These are phyloP conservation scores for Dasypogon diadema DNA, from an alignment of 2,888 invertebrate genomes.

Conservation along the genomic window DNA sequence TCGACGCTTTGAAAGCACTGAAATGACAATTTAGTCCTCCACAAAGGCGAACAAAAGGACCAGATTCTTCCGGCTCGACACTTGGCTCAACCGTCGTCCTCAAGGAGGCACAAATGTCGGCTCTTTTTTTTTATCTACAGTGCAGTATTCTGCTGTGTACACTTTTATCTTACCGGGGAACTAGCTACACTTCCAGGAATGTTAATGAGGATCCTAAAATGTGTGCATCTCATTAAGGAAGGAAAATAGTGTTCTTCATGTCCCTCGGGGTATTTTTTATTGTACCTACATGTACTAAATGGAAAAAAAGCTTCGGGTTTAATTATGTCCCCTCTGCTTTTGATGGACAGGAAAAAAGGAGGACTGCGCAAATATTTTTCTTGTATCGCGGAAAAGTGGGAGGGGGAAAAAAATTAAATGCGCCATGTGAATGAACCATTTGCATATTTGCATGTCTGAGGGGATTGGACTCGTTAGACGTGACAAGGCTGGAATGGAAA, in stretches of 20 bases:
- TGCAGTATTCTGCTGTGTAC: neutral
- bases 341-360: slow-evolving; percentile 5
- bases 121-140: neutral
- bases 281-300: neutral
- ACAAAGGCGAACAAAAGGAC: slow-evolving; percentile 38
- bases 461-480: slow-evolving; percentile 19
- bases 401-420: neutral
- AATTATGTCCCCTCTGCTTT: slow-evolving; percentile 37
- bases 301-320: slow-evolving; percentile 3
- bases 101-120: neutral
- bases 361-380: slow-evolving; percentile 29
- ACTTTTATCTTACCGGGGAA: slow-evolving; percentile 11
- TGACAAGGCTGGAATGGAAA: neutral
- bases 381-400: slow-evolving; percentile 19
- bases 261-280: neutral
- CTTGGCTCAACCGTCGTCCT: neutral
- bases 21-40: slow-evolving; percentile 48
- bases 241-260: slow-evolving; percentile 35
- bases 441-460: slow-evolving; percentile 16
- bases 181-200: slow-evolving; percentile 42
- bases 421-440: slow-evolving; percentile 22
- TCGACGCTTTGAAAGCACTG: slow-evolving; percentile 35
- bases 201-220: slow-evolving; percentile 48
- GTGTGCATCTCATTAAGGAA: slow-evolving; percentile 49
- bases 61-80: neutral